Percentiles rank a stretch among this genome's conserved stretches.
These are phyloP conservation scores for Phycodurus eques DNA, from an alignment of 2,113 vertebrate species.

Conservation along the genomic window DNA sequence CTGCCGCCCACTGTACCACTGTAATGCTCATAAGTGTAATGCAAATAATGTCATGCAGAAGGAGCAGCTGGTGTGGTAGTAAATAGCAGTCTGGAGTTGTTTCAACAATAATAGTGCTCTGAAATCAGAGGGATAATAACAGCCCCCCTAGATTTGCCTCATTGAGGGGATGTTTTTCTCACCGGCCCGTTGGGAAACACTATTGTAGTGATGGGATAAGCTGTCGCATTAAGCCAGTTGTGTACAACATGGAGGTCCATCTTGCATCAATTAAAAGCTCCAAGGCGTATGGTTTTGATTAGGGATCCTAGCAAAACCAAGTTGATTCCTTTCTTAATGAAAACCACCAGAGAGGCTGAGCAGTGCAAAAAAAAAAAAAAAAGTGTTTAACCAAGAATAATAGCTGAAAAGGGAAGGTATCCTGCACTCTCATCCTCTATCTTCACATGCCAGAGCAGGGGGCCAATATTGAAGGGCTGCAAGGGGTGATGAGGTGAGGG, in stretches of 20 bases:
- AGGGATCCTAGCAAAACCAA: constrained; percentile 74
- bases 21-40: constrained; percentile 41
- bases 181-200: constrained; percentile 62
- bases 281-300: constrained; percentile 75
- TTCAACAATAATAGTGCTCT: constrained; percentile 65
- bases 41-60: constrained; percentile 46
- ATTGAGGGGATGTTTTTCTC: constrained; percentile 64
- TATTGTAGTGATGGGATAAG: constrained; percentile 75
- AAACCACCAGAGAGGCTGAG: constrained; percentile 74
- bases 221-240: constrained; percentile 77
- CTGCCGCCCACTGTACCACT: constrained; percentile 15
- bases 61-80: constrained; percentile 46
- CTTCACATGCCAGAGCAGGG: constrained; percentile 58
- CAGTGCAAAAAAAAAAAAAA: constrained; percentile 66
- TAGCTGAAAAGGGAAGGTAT: constrained; percentile 65
- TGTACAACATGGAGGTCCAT: constrained; percentile 79
- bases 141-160: constrained; percentile 59
- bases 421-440: constrained; percentile 62
- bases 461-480: constrained; percentile 45
- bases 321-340: constrained; percentile 81
- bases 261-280: constrained; percentile 79
- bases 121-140: constrained; percentile 67
- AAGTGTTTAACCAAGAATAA: constrained; percentile 75
- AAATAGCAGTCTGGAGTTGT: constrained; percentile 58
- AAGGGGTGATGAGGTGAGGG: constrained; percentile 46